Percentiles rank a stretch among this genome's conserved stretches.
These are phyloP conservation scores for Drosophila testacea DNA, from an alignment of 2,888 invertebrate species.

Conservation along the genomic window DNA sequence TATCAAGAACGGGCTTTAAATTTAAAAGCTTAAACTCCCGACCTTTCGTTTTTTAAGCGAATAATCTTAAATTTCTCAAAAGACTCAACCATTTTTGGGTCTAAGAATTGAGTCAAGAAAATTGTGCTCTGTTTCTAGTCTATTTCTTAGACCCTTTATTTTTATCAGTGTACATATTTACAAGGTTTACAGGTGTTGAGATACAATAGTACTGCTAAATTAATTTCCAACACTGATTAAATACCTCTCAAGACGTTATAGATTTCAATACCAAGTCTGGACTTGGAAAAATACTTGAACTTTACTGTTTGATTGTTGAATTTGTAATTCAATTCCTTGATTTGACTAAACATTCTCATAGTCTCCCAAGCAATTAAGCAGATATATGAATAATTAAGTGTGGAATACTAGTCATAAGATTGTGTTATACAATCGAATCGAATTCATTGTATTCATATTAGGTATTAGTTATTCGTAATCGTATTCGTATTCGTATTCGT, in stretches of 20 bases:
- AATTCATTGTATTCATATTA: conserved; percentile 12
- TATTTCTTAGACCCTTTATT: too few species aligned
- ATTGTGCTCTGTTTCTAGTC: too few species aligned
- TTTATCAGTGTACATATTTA: too few species aligned
- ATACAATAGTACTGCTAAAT: not conserved
- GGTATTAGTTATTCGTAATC: too few species aligned
- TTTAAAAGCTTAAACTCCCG: too few species aligned
- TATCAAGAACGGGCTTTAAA: too few species aligned
- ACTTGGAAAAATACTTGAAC: not conserved
- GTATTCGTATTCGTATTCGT: too few species aligned
- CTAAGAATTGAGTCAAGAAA: too few species aligned
- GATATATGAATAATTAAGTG: conserved; percentile 11
- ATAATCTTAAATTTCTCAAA: too few species aligned
- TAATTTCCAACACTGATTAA: not conserved
- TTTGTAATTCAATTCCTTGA: not conserved
- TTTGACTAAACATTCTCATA: not conserved
- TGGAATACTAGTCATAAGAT: not conserved
- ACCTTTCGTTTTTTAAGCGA: too few species aligned
- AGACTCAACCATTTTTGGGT: too few species aligned
- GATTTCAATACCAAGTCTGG: too few species aligned
- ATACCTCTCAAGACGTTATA: not conserved
- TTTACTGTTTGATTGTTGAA: not conserved
- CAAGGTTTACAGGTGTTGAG: not conserved
- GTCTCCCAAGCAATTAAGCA: not conserved
- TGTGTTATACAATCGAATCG: conserved; percentile 6